These are phyloP conservation scores for Blera fallax DNA, from an alignment of 2,888 invertebrate species.

Conservation along the genomic window DNA sequence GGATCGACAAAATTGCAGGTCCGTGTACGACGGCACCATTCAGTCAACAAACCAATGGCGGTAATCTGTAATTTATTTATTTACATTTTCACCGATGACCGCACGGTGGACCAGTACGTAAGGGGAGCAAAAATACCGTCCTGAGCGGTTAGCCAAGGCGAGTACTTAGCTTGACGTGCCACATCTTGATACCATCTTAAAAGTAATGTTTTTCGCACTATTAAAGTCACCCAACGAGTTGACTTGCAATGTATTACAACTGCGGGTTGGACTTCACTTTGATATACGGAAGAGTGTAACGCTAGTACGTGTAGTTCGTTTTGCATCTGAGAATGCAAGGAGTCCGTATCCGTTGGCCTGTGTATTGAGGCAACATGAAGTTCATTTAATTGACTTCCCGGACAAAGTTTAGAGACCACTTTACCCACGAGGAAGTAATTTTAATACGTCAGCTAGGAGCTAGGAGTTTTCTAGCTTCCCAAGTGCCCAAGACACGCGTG, in stretches of 20 bases:
- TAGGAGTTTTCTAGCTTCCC: conserved; percentile 53
- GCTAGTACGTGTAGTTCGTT: conserved; percentile 8
- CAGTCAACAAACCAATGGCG: conserved; percentile 43
- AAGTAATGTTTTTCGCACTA: conserved; percentile 72
- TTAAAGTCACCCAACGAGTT: conserved; percentile 72
- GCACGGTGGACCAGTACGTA: not conserved
- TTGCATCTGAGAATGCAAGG: conserved; percentile 54
- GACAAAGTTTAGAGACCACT: conserved; percentile 36
- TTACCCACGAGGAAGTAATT: conserved; percentile 68
- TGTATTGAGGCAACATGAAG: conserved; percentile 25
- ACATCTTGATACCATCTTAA: conserved; percentile 69
- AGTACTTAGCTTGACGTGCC: conserved; percentile 68
- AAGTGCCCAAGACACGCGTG: conserved; percentile 35
- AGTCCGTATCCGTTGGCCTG: conserved; percentile 8
- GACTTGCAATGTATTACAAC: conserved; percentile 70
- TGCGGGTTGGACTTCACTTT: conserved; percentile 57
- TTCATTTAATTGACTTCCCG: conserved; percentile 70
- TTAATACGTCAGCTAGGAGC: conserved; percentile 43
- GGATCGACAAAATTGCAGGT: conserved; percentile 56
- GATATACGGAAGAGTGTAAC: conserved; percentile 61
- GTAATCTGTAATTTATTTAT: conserved; percentile 62
- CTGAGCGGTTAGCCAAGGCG: not conserved
- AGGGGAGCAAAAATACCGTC: conserved; percentile 11
- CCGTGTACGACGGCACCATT: conserved; percentile 26
- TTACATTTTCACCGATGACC: conserved; percentile 34